Evolutionary conservation across 2,888 invertebrate genomes (phyloP), one percentile per base, ranked within the genome.

Genomic region (Apodemia hepburni): DNA sequence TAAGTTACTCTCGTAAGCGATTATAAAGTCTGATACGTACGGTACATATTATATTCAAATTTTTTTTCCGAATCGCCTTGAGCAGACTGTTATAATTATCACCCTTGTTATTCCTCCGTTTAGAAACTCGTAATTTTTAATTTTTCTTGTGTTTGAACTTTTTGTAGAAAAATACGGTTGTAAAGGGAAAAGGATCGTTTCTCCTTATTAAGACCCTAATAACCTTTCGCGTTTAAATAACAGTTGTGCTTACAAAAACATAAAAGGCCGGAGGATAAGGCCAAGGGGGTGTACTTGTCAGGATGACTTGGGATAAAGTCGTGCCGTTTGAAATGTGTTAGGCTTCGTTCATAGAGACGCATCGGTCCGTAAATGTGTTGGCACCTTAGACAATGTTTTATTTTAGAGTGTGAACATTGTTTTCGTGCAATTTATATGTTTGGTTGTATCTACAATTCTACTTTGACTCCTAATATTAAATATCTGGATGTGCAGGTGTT

Each of bases 11-110:
- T 83, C 75, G 76, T 71, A 75, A 73, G 81, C 79, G 85, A 87
- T 88, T 87, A 88, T 83, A 83, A 78, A 76, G 75, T 70, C 73
- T 75, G 84, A 87, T 86, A 85, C 83, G 81, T 84, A 80, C 70
- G 71, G 66, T 64, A 77, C 79, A 81, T 82, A 82, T 78, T 79
- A 81, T 82, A 82, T 83, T 83, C 82, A 80, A 75, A 78, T 77
- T 77, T 80, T 82, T 80, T 79, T 77, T 81, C 80, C 75, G 81
- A 76, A 78, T 75, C 78, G 79, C 79, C 81, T 77, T 67, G 68
- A 71, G 38, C 67, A 63, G 71, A 69, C 70, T 75, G 75, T 80
- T 78, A 80, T 86, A 82, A 88, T 85, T 84, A 86, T 82, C 75
- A 75, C 76, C 80, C 77, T 74, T 79, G 78, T 81, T 81, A 79